Evolutionary conservation across 2,113 vertebrate genomes (phyloP).

Genomic region (Hipposideros armiger): DNA sequence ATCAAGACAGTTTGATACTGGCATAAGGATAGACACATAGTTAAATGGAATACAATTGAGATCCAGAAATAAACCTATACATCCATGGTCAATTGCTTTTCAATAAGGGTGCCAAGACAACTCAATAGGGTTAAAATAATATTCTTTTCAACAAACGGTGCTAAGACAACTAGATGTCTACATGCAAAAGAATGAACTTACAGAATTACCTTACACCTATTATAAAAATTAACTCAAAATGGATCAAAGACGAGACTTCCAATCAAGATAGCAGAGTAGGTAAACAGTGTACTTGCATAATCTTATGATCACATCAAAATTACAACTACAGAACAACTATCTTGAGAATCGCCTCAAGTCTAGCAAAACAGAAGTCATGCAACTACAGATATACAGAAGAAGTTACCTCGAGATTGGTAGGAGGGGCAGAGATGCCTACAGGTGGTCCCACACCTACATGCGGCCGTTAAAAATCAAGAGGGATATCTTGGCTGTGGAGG

Average conservation of each 20-base stretch:
- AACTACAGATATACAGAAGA: no score
- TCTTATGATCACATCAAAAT: no score
- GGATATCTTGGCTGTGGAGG: no score
- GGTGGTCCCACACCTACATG: no score
- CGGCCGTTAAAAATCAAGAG: no score
- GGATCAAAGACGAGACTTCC: not conserved
- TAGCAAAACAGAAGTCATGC: no score
- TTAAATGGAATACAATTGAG: not conserved
- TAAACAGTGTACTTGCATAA: no score
- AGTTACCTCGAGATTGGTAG: no score
- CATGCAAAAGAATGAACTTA: not conserved
- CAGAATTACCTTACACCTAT: not conserved
- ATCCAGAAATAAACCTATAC: not conserved
- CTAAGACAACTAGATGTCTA: not conserved
- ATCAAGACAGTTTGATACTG: not conserved
- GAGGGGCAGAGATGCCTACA: no score
- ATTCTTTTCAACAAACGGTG: slow-evolving; percentile 21
- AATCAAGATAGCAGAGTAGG: no score
- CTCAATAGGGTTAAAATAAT: slow-evolving; percentile 1
- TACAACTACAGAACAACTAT: no score
- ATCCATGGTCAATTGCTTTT: not conserved
- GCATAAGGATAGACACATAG: not conserved
- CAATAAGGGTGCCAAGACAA: not conserved
- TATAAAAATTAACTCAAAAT: slow-evolving; percentile 2
- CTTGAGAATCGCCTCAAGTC: no score